phyloP scores from a whole-genome alignment of 1,140 invertebrate genomes.

The Dryas iulia region DNA sequence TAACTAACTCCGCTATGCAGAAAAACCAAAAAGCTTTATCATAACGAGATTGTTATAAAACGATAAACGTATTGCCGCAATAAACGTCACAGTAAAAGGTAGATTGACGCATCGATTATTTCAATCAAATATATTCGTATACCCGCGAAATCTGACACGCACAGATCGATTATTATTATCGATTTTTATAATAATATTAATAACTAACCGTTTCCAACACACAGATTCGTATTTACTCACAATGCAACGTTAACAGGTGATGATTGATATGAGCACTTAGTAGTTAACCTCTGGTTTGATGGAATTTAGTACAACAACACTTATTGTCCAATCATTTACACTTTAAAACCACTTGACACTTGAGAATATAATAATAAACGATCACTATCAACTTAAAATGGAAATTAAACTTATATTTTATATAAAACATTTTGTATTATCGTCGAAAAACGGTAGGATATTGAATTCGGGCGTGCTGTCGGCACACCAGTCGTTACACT shows the following conservation, averaged over 20 bases:
- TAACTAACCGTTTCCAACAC: constrained; percentile 6
- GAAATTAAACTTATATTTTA: neutral
- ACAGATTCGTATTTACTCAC: constrained; percentile 24
- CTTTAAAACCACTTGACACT: constrained; percentile 38
- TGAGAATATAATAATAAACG: neutral
- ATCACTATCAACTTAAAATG: constrained; percentile 7
- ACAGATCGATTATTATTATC: constrained; percentile 26
- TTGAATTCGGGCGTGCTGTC: constrained; percentile 49
- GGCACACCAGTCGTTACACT: constrained; percentile 53
- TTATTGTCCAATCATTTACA: neutral
- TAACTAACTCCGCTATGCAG: no score
- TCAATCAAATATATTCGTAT: constrained; percentile 51
- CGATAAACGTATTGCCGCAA: constrained; percentile 53
- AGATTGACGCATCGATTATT: constrained; percentile 61
- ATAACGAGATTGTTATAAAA: constrained; percentile 36
- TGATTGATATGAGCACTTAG: constrained; percentile 37
- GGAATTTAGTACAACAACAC: constrained; percentile 41
- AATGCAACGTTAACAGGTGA: constrained; percentile 22
- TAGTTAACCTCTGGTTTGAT: constrained; percentile 40
- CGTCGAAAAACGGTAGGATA: neutral
- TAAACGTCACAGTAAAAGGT: constrained; percentile 57
- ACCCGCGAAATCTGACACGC: constrained; percentile 46
- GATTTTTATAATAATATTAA: constrained; percentile 17
- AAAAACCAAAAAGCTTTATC: no score
- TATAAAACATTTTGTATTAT: neutral